Evolutionary conservation across 2,888 invertebrate genomes (phyloP), one percentile per base, ranked within the genome.

Genomic region (Aporophyla lueneburgensis): DNA sequence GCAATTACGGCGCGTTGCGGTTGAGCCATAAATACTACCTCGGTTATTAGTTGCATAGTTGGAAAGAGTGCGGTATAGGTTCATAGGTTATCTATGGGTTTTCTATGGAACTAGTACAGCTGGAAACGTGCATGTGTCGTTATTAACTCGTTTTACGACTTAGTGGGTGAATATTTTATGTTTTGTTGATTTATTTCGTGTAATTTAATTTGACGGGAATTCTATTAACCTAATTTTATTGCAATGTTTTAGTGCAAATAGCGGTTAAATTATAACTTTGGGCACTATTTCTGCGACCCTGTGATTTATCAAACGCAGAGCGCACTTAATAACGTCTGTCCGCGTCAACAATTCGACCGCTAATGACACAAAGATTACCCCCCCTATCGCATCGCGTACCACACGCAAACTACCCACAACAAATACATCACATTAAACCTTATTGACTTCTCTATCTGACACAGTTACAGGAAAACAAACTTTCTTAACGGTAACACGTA

Each of bases 21-120:
- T 85, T 75, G 71, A 89, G 84, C 85, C 94, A 92, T 95, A 94
- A 95, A 95, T 95, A 95, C 90, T 86, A 77, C 73, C 74, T 71
- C 85, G 87, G 93, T 92, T 95, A 94, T 95, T 94, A 94, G 93
- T 91, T 94, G 94, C 95, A 95, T 94, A 95, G 94, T 95, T 95
- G 91, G 88, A 91, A 94, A 93, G 92, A 93, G 92, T 92, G 91
- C 88, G 87, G 87, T 88, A 88, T 89, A 83, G 86, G 84, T 85
- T 74, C 82, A 78, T 82, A 78, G 61, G 76, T 80, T 87, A 82
- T 89, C 86, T 88, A 87, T 83, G 59, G 84, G 78, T 85, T 87
- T 87, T 88, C 85, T 86, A 80, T 84, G 77, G n/a, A 85, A 88
- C 81, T 80, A 84, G 73, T 49, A 71, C 19, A 51, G 24, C 61